Percentiles rank a stretch among this genome's conserved stretches.
Conservation (phyloP, 2,797 vertebrate species). For the Melanotaenia trifasciata region DNA sequence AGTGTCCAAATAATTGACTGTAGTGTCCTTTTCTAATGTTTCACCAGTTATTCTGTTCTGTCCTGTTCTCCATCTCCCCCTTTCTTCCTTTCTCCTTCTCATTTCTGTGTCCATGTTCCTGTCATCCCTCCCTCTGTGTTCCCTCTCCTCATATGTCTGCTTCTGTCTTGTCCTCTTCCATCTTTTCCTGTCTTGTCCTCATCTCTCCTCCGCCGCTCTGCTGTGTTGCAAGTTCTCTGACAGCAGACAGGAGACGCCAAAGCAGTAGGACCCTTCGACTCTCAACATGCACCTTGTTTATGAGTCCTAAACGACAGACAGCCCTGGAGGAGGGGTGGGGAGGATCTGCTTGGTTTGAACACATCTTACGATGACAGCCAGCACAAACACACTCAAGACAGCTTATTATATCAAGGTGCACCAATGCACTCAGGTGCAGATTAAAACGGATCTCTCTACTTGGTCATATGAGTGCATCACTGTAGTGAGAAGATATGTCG, state of each 20-base stretch:
- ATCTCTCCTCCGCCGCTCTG: constrained; percentile 16
- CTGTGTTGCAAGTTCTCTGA: constrained; percentile 50
- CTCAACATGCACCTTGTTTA: constrained; percentile 68
- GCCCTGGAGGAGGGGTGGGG: constrained; percentile 34
- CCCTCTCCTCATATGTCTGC: constrained; percentile 21
- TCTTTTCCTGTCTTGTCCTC: constrained; percentile 38
- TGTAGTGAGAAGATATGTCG: constrained; percentile 6
- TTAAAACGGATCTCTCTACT: constrained; percentile 38
- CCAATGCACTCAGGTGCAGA: constrained; percentile 36
- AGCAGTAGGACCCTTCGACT: constrained; percentile 73
- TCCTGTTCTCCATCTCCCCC: constrained; percentile 8
- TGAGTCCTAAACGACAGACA: constrained; percentile 66
- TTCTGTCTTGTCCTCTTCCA: constrained; percentile 37
- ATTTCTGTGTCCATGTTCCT: neutral
- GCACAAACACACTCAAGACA: constrained; percentile 25
- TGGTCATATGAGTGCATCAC: constrained; percentile 26
- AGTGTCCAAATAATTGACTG: neutral
- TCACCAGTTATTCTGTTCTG: neutral
- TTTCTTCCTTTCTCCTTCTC: constrained; percentile 3
- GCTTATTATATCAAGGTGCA: constrained; percentile 45
- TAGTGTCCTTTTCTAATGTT: neutral
- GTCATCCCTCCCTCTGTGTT: neutral
- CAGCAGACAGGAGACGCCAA: constrained; percentile 71
- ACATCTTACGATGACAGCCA: constrained; percentile 43
- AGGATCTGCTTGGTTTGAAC: constrained; percentile 44